Percentiles rank a stretch among this genome's conserved stretches.
These are phyloP conservation scores for Bombyx mandarina DNA, from an alignment of 1,140 invertebrate species.

Conservation along the genomic window DNA sequence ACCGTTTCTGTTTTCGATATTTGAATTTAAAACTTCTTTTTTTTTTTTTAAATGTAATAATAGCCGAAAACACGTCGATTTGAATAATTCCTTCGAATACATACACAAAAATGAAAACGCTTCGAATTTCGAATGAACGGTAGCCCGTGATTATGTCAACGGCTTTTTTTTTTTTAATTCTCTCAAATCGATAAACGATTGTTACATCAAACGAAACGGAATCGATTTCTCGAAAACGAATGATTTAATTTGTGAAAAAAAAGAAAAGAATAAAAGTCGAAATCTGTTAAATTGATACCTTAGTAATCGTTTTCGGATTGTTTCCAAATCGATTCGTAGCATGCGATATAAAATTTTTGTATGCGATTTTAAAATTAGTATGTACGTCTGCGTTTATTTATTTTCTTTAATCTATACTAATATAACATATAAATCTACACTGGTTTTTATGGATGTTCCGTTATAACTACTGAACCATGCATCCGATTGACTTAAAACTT, in stretches of 20 bases:
- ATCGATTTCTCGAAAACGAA: constrained; percentile 31
- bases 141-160: constrained; percentile 25
- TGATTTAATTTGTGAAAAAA: background rate
- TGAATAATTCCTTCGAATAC: constrained; percentile 8
- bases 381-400: too few relatives aligned
- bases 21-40: constrained; percentile 1
- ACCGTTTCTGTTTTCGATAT: constrained; percentile 6
- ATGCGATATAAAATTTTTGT: background rate
- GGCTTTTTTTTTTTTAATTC: constrained; percentile 13
- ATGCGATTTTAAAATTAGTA: too few relatives aligned
- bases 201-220: constrained; percentile 16
- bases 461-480: too few relatives aligned
- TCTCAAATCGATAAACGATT: background rate
- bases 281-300: constrained; percentile 35
- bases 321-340: constrained; percentile 22
- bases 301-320: constrained; percentile 14
- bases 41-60: constrained; percentile 3
- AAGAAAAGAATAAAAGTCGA: constrained; percentile 15
- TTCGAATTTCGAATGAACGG: constrained; percentile 12
- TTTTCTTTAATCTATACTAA: too few relatives aligned
- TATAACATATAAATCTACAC: too few relatives aligned
- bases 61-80: constrained; percentile 11
- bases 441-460: too few relatives aligned
- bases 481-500: too few relatives aligned
- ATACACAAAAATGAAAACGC: constrained; percentile 1